These are phyloP conservation scores for Pseudanteris insignis DNA, from an alignment of 2,888 invertebrate genomes.

Conservation along the genomic window DNA sequence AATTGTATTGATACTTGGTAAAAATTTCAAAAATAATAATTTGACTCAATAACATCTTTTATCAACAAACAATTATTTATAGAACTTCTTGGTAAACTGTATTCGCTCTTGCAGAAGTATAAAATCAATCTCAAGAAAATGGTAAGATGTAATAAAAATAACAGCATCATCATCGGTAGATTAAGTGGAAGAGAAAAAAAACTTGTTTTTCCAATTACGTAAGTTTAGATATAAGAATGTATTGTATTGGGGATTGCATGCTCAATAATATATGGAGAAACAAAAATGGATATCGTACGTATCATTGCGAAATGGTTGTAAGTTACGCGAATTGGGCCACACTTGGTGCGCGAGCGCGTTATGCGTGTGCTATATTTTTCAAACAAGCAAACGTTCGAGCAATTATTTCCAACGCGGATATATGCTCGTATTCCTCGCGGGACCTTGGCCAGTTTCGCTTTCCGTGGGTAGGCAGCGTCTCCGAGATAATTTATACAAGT, in stretches of 20 bases:
- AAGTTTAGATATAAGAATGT: slow-evolving; percentile 20
- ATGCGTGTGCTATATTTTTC: slow-evolving; percentile 47
- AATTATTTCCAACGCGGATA: slow-evolving; percentile 65
- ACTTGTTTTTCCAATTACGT: slow-evolving; percentile 22
- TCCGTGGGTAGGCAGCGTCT: slow-evolving; percentile 46
- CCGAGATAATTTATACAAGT: slow-evolving; percentile 37
- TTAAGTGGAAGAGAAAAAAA: no score
- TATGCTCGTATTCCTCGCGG: slow-evolving; percentile 59
- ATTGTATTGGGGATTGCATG: slow-evolving; percentile 21
- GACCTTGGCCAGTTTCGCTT: slow-evolving; percentile 65
- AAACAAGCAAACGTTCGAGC: slow-evolving; percentile 54
- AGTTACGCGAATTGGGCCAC: slow-evolving; percentile 64
- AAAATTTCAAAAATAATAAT: no score
- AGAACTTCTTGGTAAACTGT: no score
- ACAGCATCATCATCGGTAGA: no score
- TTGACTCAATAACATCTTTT: no score
- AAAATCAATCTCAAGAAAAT: no score
- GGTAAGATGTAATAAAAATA: no score
- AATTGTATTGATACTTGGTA: no score
- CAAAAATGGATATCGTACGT: slow-evolving; percentile 49
- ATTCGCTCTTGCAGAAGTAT: no score
- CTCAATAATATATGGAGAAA: slow-evolving; percentile 39
- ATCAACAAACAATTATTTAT: no score
- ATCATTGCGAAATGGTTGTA: slow-evolving; percentile 60
- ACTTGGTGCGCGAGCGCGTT: slow-evolving; percentile 43